Base-by-base conservation (phyloP, 2,888 invertebrate genomes). In the Cerastis leucographa region DNA sequence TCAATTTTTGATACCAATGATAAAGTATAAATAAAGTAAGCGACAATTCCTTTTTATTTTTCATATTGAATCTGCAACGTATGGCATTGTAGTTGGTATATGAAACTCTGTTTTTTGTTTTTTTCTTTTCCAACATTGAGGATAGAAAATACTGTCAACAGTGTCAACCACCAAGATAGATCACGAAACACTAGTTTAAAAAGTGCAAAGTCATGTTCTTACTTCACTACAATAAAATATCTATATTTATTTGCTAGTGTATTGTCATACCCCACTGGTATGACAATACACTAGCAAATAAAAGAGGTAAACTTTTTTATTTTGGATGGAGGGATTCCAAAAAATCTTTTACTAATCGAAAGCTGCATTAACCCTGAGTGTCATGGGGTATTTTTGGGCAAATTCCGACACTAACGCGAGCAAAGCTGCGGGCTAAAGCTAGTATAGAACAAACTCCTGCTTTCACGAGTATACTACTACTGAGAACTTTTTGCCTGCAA, bases 171-270 rank as follows among this genome's bases (percentile, higher is more conserved):
- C n/a, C 35, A 65, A 64, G 14, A 7, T 25, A 68, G 22, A 72
- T 73, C 25, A 17, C 19, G 46, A 49, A 7, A 59, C 59, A 59
- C 14, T 68, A 51, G 42, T 42, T 42, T 25, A 25, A 73, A 56
- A 68, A 73, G 25, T 49, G 64, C 44, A 19, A 68, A 22, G 2
- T 80, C 80, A 68, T 59, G 25, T 67, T 35, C 22, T 35, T n/a
- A 61, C 25, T 29, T 35, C 1, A 61, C 61, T 22, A 61, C 22
- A 35, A 6, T 22, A 29, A 35, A 35, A 22, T 35, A n/a, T n/a
- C n/a, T n/a, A n/a, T n/a, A n/a, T n/a, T n/a, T n/a, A n/a, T n/a
- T n/a, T n/a, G n/a, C n/a, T n/a, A n/a, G n/a, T n/a, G n/a, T n/a
- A n/a, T n/a, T n/a, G n/a, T n/a, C n/a, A n/a, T n/a, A n/a, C n/a